A percentile compares a stretch with the other conserved stretches of the same genome.
Evolutionary conservation across 2,888 invertebrate genomes (phyloP).

Genomic region (Horisme vitalbata): DNA sequence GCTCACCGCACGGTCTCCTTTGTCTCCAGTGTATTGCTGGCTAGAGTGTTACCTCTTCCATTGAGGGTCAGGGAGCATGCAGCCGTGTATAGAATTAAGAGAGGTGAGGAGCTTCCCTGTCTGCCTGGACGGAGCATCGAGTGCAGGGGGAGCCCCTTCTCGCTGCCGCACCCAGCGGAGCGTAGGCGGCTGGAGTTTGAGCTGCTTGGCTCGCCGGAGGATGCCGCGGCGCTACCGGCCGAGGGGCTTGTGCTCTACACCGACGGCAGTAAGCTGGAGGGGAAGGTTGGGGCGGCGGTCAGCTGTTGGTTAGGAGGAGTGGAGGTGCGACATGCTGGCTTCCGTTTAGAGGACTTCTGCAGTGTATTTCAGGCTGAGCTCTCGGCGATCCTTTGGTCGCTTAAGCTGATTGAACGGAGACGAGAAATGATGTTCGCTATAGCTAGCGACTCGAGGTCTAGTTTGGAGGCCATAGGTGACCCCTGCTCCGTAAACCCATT

Average conservation of each 20-base stretch:
- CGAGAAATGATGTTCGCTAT: background rate
- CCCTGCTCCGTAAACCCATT: background rate
- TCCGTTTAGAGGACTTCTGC: background rate
- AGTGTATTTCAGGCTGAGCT: background rate
- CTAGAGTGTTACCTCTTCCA: background rate
- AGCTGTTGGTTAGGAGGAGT: background rate
- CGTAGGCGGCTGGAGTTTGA: background rate
- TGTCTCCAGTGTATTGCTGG: background rate
- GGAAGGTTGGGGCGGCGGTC: background rate
- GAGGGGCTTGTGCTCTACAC: background rate
- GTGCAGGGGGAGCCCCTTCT: background rate
- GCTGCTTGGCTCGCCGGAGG: background rate
- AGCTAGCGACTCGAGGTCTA: background rate
- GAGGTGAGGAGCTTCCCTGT: background rate
- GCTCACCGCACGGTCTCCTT: conserved; percentile 7
- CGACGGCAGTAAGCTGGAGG: conserved; percentile 3
- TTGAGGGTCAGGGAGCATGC: background rate
- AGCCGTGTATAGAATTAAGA: background rate
- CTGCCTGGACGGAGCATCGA: background rate
- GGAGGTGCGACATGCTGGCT: background rate
- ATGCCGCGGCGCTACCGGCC: background rate
- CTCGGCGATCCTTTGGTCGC: background rate
- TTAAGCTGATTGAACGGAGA: background rate
- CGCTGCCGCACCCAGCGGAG: background rate
- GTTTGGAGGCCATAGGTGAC: background rate